Evolutionary conservation across 2,113 vertebrate genomes (phyloP), one percentile per base, ranked within the genome.

Genomic region (Tetrax tetrax): DNA sequence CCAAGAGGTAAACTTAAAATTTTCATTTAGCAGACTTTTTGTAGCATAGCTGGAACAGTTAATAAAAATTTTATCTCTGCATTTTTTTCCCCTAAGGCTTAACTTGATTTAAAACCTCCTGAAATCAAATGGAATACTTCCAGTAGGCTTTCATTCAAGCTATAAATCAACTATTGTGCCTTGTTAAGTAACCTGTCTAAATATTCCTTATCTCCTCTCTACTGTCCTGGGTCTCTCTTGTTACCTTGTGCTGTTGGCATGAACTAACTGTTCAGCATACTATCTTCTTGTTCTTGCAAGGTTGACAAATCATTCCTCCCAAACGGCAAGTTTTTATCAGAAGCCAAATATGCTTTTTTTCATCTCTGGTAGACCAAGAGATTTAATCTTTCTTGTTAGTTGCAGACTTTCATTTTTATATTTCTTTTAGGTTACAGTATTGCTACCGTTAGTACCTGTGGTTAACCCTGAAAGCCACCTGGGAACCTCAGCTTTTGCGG

Each of bases 21-120:
- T 96, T 97, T 83, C 50, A 70, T 93, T 31, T 35, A 65, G 75
- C 35, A 65, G 60, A 83, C 76, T 89, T 95, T 80, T 56, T 56
- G 38, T 65, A 48, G 72, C 65, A 25, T 65, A 81, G 72, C n/a
- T 76, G 65, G 61, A 94, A 37, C 57, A 63, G 53, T 89, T 94
- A 79, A 95, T 94, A 91, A 87, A 92, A 89, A 27, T 20, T 82
- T 87, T 79, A 72, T 91, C 82, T 89, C 70, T 94, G 65, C 57
- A 7, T 78, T 91, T 90, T 80, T 60, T 51, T 9, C 61, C 77
- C 28, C 31, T 35, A 28, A 83, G 96, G 87, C 75, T 85, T 4
- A 4, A 21, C 37, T 93, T 93, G 91, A 96, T 95, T 95, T 95
- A 95, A 91, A 94, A 87, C 78, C 87, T 87, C 84, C 82, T 94